Percentiles rank a stretch among this genome's conserved stretches.
These are phyloP conservation scores for Crotalus tigris DNA, from an alignment of 2,113 vertebrate species.

Conservation along the genomic window DNA sequence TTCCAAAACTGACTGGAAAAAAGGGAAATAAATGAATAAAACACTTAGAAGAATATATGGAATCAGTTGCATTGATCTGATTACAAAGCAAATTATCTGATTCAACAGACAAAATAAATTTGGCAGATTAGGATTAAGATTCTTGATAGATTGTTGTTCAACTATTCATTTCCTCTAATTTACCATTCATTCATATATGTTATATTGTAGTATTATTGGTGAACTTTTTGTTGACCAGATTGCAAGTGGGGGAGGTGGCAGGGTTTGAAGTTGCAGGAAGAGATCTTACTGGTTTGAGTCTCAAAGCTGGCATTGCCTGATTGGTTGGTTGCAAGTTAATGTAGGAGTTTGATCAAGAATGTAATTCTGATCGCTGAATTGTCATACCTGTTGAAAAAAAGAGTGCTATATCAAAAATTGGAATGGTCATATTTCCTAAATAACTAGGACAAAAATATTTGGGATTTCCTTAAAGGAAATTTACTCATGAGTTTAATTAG, in stretches of 20 bases:
- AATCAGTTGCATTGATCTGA: slow-evolving; percentile 37
- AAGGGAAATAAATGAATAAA: slow-evolving; percentile 19
- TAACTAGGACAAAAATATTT: slow-evolving; percentile 46
- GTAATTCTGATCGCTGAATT: slow-evolving; percentile 69
- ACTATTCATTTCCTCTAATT: slow-evolving; percentile 11
- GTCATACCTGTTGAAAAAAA: slow-evolving; percentile 70
- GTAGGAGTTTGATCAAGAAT: slow-evolving; percentile 71
- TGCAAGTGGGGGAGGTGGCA: slow-evolving; percentile 51
- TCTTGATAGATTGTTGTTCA: slow-evolving; percentile 37
- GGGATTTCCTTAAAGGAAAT: slow-evolving; percentile 27
- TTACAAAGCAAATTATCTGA: slow-evolving; percentile 45
- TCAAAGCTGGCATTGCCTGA: slow-evolving; percentile 69
- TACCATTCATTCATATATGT: slow-evolving; percentile 28
- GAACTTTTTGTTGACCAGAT: slow-evolving; percentile 39
- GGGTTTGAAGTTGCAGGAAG: slow-evolving; percentile 58
- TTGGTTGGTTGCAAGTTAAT: slow-evolving; percentile 68
- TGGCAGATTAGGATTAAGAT: slow-evolving; percentile 32
- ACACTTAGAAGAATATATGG: slow-evolving; percentile 17
- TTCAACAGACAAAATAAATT: slow-evolving; percentile 47
- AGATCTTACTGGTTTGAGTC: slow-evolving; percentile 72
- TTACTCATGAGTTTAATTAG: not conserved
- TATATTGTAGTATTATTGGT: slow-evolving; percentile 43
- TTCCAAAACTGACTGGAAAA: not conserved
- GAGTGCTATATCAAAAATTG: slow-evolving; percentile 66
- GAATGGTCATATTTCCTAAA: slow-evolving; percentile 56